These are phyloP conservation scores for Drosophila parabipectinata DNA, from an alignment of 1,140 invertebrate genomes.

Conservation along the genomic window DNA sequence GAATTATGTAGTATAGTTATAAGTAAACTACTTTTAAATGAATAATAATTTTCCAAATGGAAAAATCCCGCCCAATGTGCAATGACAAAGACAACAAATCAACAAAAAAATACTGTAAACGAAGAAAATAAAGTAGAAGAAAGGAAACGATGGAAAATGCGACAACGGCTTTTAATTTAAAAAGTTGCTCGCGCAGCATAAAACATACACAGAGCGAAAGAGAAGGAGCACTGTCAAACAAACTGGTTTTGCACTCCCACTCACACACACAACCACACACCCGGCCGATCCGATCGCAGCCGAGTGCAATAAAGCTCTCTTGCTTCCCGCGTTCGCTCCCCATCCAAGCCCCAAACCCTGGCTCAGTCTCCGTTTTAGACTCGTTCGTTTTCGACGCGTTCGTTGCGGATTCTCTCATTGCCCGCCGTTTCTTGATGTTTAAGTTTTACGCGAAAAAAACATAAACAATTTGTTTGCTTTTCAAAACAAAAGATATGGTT, in stretches of 20 bases:
- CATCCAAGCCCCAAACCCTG: background rate
- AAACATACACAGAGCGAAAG: constrained; percentile 42
- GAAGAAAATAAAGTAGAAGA: constrained; percentile 29
- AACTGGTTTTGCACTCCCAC: constrained; percentile 73
- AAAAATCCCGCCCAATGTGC: background rate
- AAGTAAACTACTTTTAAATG: too few species aligned
- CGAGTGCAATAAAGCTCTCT: constrained; percentile 14
- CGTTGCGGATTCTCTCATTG: constrained; percentile 1
- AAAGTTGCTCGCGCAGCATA: constrained; percentile 63
- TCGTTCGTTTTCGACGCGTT: constrained; percentile 8
- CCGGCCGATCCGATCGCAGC: background rate
- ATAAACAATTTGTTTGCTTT: background rate
- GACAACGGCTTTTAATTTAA: constrained; percentile 70
- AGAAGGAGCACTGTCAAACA: constrained; percentile 51
- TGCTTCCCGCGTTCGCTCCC: constrained; percentile 10
- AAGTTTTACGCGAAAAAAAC: constrained; percentile 4
- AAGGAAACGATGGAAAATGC: constrained; percentile 50
- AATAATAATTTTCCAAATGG: background rate
- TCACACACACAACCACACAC: constrained; percentile 15
- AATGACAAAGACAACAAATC: constrained; percentile 24
- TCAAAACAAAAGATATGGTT: background rate
- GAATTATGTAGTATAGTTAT: too few species aligned
- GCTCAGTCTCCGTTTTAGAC: background rate
- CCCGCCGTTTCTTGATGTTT: background rate
- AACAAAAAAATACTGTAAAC: background rate